phyloP scores from a whole-genome alignment of 2,888 invertebrate genomes.

The Erebia ligea region DNA sequence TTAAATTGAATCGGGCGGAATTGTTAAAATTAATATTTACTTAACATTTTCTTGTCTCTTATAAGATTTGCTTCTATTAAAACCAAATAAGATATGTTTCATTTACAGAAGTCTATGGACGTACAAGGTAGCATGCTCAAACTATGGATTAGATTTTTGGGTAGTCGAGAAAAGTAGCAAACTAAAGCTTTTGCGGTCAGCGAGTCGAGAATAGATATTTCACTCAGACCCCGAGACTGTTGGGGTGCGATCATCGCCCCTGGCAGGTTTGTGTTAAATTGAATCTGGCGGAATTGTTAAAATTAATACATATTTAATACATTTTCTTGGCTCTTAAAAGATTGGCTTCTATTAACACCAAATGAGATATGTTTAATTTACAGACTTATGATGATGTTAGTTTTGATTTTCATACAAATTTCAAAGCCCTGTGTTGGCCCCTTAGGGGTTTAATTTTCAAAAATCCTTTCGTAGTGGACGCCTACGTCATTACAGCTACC shows the following conservation, averaged over 20 bases:
- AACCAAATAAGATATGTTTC: neutral
- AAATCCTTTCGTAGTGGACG: too few relatives aligned
- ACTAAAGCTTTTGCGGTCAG: slow-evolving; percentile 56
- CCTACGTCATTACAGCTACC: too few relatives aligned
- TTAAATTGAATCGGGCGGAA: slow-evolving; percentile 11
- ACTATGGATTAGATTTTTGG: too few relatives aligned
- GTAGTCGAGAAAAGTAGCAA: too few relatives aligned
- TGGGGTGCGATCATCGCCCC: slow-evolving; percentile 12
- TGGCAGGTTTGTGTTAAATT: slow-evolving; percentile 9
- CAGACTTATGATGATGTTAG: too few relatives aligned
- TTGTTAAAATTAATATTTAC: slow-evolving; percentile 10
- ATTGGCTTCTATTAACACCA: neutral
- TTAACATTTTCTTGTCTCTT: neutral
- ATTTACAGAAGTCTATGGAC: too few relatives aligned
- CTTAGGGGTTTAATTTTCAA: too few relatives aligned
- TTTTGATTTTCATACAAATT: too few relatives aligned
- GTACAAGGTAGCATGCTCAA: too few relatives aligned
- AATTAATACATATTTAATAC: slow-evolving; percentile 11
- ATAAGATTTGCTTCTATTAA: neutral
- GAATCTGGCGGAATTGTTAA: slow-evolving; percentile 11
- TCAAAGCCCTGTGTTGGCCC: too few relatives aligned
- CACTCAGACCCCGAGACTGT: slow-evolving; percentile 49
- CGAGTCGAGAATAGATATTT: slow-evolving; percentile 74
- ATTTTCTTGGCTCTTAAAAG: neutral
- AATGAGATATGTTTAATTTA: neutral